Percentiles rank a stretch among this genome's conserved stretches.
Conservation (phyloP, 2,113 vertebrate species). For the Oophaga pumilio region DNA sequence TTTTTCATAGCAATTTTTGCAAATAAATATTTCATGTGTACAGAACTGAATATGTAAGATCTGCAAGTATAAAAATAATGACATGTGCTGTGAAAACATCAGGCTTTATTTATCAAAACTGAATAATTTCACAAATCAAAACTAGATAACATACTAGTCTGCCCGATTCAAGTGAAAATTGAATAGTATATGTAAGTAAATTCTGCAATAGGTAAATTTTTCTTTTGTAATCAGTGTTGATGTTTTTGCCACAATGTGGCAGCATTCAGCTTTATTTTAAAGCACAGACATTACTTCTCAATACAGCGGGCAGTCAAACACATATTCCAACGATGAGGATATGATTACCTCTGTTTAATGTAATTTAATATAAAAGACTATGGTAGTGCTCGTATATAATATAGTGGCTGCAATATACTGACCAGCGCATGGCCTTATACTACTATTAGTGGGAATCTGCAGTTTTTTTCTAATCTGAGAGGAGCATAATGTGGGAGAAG, state of each 20-base stretch:
- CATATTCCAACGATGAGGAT: not conserved
- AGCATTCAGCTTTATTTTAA: not conserved
- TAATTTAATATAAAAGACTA: not conserved
- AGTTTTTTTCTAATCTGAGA: no score
- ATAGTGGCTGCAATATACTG: not conserved
- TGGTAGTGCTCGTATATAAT: not conserved
- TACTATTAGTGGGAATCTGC: no score
- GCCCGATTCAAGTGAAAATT: not conserved
- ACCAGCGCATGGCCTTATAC: no score
- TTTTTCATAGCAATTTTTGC: no score
- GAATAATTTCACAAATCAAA: no score
- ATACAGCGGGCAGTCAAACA: not conserved
- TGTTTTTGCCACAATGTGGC: slow-evolving; percentile 1
- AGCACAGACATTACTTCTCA: not conserved
- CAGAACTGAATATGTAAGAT: not conserved
- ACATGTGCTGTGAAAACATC: no score
- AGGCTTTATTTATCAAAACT: no score
- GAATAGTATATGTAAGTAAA: not conserved
- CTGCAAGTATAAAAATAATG: not conserved
- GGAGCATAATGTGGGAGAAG: no score
- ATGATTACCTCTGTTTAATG: not conserved
- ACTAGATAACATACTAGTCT: not conserved
- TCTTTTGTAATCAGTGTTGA: not conserved
- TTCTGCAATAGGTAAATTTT: not conserved
- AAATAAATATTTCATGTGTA: no score